A percentile compares a stretch with the other conserved stretches of the same genome.
These are phyloP conservation scores for Psix sp. DNA, from an alignment of 1,140 invertebrate species.

Conservation along the genomic window DNA sequence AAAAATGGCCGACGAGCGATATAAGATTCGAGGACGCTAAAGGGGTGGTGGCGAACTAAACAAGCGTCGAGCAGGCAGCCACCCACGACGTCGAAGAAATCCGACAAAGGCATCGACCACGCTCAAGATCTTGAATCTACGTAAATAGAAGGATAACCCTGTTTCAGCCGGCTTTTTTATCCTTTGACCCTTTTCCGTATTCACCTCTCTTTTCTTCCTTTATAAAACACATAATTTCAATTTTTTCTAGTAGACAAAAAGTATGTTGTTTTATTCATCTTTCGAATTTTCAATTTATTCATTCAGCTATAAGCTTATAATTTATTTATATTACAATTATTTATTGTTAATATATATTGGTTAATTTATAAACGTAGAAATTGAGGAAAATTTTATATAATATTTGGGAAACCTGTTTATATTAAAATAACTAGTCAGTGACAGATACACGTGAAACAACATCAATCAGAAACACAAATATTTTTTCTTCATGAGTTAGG, in stretches of 20 bases:
- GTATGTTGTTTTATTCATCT: no score
- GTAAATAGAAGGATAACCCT: conserved; percentile 65
- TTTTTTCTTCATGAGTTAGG: conserved; percentile 25
- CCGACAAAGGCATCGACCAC: conserved; percentile 66
- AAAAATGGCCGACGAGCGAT: conserved; percentile 37
- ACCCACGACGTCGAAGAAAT: conserved; percentile 64
- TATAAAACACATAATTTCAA: conserved; percentile 13
- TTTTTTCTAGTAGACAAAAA: no score
- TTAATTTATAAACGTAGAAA: no score
- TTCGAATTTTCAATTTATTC: no score
- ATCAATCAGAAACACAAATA: conserved; percentile 25
- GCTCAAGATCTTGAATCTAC: conserved; percentile 69
- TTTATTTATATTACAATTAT: no score
- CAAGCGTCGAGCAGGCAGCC: conserved; percentile 44
- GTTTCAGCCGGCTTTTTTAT: conserved; percentile 56
- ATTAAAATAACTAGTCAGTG: no score
- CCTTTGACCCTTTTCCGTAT: conserved; percentile 36
- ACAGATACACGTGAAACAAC: conserved; percentile 35
- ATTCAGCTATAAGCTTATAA: no score
- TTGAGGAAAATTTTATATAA: no score
- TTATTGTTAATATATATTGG: no score
- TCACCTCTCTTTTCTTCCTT: conserved; percentile 24
- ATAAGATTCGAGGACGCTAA: conserved; percentile 43
- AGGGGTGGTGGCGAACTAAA: conserved; percentile 42
- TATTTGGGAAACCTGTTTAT: no score